phyloP scores from a whole-genome alignment of 2,888 invertebrate genomes.

The Sisyra nigra region DNA sequence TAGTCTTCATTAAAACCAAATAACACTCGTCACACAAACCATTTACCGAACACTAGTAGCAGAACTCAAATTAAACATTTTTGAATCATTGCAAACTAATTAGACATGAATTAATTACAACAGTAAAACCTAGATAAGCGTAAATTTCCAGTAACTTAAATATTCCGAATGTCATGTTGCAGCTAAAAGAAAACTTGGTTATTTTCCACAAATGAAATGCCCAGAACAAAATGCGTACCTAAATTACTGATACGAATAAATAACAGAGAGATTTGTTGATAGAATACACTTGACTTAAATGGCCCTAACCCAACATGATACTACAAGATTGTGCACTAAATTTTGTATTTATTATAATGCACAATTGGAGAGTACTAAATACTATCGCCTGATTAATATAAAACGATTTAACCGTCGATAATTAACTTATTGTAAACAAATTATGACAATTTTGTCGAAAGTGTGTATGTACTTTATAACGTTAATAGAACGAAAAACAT shows the following conservation, averaged over 20 bases:
- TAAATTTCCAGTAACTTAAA: neutral
- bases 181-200: constrained; percentile 2
- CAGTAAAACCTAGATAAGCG: neutral
- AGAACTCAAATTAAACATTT: constrained; percentile 7
- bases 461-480: neutral
- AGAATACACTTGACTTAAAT: no score
- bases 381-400: no score
- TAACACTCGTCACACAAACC: neutral
- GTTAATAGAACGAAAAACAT: constrained; percentile 1
- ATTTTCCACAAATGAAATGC: no score
- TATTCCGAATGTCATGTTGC: constrained; percentile 3
- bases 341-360: no score
- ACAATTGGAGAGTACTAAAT: no score
- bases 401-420: neutral
- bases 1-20: constrained; percentile 14
- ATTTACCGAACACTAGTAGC: constrained; percentile 5
- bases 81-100: constrained; percentile 6
- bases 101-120: neutral
- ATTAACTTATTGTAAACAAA: neutral
- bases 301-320: no score
- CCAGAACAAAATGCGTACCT: neutral
- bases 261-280: no score
- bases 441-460: neutral
- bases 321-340: no score
- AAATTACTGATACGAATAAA: neutral